Evolutionary conservation across 2,888 invertebrate genomes (phyloP).

Genomic region (Drymonia ruficornis): DNA sequence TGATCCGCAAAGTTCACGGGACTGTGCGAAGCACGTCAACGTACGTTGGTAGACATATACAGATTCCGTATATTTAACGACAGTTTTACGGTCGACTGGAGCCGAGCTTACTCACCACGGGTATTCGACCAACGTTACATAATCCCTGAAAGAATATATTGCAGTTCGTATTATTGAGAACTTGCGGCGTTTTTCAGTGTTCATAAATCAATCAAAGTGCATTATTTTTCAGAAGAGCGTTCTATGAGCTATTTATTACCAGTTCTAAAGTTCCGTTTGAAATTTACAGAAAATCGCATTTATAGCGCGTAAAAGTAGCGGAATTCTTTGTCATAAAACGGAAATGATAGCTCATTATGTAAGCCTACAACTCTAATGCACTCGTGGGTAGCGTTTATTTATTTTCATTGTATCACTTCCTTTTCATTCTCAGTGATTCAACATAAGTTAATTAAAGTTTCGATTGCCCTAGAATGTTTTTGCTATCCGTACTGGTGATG

Average conservation of each 20-base stretch:
- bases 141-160: slow-evolving; percentile 24
- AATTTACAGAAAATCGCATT: too few relatives aligned
- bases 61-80: slow-evolving; percentile 63
- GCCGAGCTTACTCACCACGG: slow-evolving; percentile 59
- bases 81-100: slow-evolving; percentile 71
- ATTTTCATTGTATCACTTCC: too few relatives aligned
- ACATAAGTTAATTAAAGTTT: too few relatives aligned
- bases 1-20: background rate
- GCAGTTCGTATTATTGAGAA: background rate
- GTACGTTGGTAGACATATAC: slow-evolving; percentile 21
- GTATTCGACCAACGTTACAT: slow-evolving; percentile 27
- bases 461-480: too few relatives aligned
- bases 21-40: background rate
- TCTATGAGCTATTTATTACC: background rate
- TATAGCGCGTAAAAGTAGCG: background rate
- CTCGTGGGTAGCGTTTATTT: too few relatives aligned
- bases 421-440: too few relatives aligned
- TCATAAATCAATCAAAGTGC: slow-evolving; percentile 20
- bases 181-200: slow-evolving; percentile 5
- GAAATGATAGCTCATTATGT: too few relatives aligned
- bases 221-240: slow-evolving; percentile 9
- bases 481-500: too few relatives aligned
- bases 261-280: too few relatives aligned
- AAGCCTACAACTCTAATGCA: too few relatives aligned
- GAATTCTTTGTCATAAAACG: background rate